Conservation (phyloP, 2,797 vertebrate genomes). For the Cynopterus sphinx region DNA sequence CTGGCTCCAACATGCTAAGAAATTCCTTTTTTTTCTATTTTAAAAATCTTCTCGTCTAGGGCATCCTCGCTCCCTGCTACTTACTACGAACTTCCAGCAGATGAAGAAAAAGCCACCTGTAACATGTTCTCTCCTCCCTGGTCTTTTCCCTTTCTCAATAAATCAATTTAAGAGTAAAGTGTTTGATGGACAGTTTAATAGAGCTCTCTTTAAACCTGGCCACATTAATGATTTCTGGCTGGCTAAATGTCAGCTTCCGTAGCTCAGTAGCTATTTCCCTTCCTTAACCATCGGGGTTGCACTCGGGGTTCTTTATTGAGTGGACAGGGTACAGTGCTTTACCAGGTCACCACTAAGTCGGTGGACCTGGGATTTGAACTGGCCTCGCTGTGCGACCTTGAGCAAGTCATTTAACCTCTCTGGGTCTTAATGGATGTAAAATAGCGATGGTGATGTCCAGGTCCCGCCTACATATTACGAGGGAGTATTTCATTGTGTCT, state of each 20-base stretch:
- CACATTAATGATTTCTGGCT: slow-evolving; percentile 82
- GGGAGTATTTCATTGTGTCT: slow-evolving; percentile 31
- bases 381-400: slow-evolving; percentile 50
- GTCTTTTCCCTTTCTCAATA: slow-evolving; percentile 80
- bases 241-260: slow-evolving; percentile 76
- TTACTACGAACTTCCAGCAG: slow-evolving; percentile 59
- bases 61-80: slow-evolving; percentile 43
- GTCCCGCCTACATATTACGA: not conserved
- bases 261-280: slow-evolving; percentile 73
- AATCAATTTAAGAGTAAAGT: slow-evolving; percentile 83
- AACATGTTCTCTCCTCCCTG: slow-evolving; percentile 67
- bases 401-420: slow-evolving; percentile 62
- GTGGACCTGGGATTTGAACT: slow-evolving; percentile 34
- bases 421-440: slow-evolving; percentile 54
- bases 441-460: not conserved
- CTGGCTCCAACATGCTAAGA: not conserved
- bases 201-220: slow-evolving; percentile 82
- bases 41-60: not conserved
- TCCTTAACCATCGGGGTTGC: slow-evolving; percentile 56
- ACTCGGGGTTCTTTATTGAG: slow-evolving; percentile 39
- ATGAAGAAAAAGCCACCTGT: slow-evolving; percentile 62
- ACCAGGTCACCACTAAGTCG: slow-evolving; percentile 52
- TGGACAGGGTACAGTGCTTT: slow-evolving; percentile 35
- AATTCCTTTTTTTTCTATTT: slow-evolving; percentile 10
- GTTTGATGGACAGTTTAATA: slow-evolving; percentile 84